Percentiles rank a stretch among this genome's conserved stretches.
These are phyloP conservation scores for Lasioglossum figueresi DNA, from an alignment of 2,888 invertebrate species.

Conservation along the genomic window DNA sequence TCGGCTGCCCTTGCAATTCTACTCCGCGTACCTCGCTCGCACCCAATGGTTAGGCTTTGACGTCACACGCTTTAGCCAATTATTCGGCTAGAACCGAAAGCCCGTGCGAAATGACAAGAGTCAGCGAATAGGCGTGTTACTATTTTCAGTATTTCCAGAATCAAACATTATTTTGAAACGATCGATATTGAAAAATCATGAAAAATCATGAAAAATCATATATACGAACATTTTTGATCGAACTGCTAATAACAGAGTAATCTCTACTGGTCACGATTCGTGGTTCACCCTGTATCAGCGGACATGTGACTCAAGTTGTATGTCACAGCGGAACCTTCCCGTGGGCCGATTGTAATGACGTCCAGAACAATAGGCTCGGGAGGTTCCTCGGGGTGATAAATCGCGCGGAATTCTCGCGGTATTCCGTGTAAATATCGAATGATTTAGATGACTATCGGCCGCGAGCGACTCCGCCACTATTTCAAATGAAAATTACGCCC, in stretches of 20 bases:
- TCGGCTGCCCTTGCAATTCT: too few relatives aligned
- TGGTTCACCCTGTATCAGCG: background rate
- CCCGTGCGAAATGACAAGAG: too few relatives aligned
- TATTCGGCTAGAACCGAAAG: too few relatives aligned
- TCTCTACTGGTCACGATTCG: too few relatives aligned
- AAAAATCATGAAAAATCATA: too few relatives aligned
- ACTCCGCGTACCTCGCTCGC: too few relatives aligned
- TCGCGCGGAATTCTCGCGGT: slow-evolving; percentile 29
- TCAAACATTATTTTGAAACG: background rate
- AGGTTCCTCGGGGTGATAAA: slow-evolving; percentile 25
- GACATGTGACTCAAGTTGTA: background rate
- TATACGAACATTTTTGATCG: too few relatives aligned
- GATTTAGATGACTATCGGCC: slow-evolving; percentile 10
- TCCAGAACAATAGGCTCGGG: slow-evolving; percentile 16
- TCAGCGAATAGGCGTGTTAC: too few relatives aligned
- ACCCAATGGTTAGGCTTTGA: too few relatives aligned
- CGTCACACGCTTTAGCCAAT: too few relatives aligned
- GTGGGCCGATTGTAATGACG: background rate
- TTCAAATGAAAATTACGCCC: slow-evolving; percentile 34
- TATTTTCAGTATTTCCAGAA: too few relatives aligned
- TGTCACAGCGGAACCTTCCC: background rate
- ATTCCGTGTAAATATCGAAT: slow-evolving; percentile 3
- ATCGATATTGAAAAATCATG: background rate
- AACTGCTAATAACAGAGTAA: too few relatives aligned
- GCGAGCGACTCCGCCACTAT: background rate